Base-by-base conservation (phyloP, 92 coral and sea anemone species). In the Isaurus tuberculatus region DNA sequence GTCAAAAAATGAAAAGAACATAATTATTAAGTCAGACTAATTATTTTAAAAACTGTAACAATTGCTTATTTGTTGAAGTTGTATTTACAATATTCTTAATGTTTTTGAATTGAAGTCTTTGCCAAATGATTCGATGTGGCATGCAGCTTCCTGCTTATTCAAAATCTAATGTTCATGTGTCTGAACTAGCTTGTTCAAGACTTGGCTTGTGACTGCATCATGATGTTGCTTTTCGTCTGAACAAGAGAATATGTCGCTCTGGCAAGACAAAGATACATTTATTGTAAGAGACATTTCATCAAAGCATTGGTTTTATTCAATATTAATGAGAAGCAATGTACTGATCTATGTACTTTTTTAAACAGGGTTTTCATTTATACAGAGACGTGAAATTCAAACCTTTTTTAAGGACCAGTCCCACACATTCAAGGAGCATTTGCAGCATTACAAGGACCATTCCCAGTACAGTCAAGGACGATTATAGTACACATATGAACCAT, bases 181-280 rank as follows among this genome's bases (percentile, higher is more conserved):
- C 22, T 26, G 3, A 8, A 61, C 31, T 17, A 55, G 73, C 23
- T 69, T 19, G 23, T 5, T 9, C 44, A 31, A 2, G 9, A 1
- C 10, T 8, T 70, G 29, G 25, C 9, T 11, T 42, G 36, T 17
- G 25, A 31, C 74, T 19, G 37, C 25, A 55, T 72, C 57, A 72
- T 15, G 60, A 43, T 25, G 60, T 43, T 26, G 3, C 17, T 1
- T 46, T 46, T 6, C 78, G 78, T 42, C 78, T 72, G 61, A 72
- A 72, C 58, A 72, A 60, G 26, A 72, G 78, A 72, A 72, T 44
- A n/a, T 72, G 78, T 13, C 78, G 78, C 14, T 72, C 78, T 72
- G 33, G 33, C 63, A 63, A 13, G 32, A 25, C 8, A 63, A 63
- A 11, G 19, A 40, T 13, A 40, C 44, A 0, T 6, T 1, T 40